Percentiles rank a stretch among this genome's conserved stretches.
Evolutionary conservation across 2,888 invertebrate species (phyloP).

Genomic region (Brachyopa scutellaris): DNA sequence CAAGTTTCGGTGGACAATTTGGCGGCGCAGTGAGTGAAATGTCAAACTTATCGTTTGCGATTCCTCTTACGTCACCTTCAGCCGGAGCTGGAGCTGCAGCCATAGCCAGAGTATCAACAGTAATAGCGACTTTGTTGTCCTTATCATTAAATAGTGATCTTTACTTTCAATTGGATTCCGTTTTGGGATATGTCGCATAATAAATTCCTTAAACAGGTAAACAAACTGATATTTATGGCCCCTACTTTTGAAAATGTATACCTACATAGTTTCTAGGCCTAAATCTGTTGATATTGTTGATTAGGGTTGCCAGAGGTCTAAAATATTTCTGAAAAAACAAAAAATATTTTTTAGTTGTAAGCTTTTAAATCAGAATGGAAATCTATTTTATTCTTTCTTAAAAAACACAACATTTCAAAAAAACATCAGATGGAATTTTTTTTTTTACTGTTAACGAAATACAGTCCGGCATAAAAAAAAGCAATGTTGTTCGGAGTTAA

Average conservation of each 20-base stretch:
- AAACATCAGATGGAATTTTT: too few relatives aligned
- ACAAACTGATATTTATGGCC: too few relatives aligned
- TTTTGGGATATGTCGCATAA: slow-evolving; percentile 74
- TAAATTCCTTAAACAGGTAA: slow-evolving; percentile 73
- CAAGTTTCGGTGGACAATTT: slow-evolving; percentile 66
- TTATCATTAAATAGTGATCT: slow-evolving; percentile 50
- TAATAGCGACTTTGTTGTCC: slow-evolving; percentile 43
- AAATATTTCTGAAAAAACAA: too few relatives aligned
- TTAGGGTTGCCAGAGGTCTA: slow-evolving; percentile 4
- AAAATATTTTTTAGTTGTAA: too few relatives aligned
- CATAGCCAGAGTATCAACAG: slow-evolving; percentile 26
- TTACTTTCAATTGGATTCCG: slow-evolving; percentile 59
- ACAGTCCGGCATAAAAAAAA: too few relatives aligned
- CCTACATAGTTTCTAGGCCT: too few relatives aligned
- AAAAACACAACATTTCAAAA: too few relatives aligned
- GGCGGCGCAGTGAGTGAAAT: slow-evolving; percentile 73
- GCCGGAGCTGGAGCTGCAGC: slow-evolving; percentile 6
- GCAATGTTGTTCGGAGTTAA: too few relatives aligned
- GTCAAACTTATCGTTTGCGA: slow-evolving; percentile 65
- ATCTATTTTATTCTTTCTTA: too few relatives aligned
- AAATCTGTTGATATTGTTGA: background rate
- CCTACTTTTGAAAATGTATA: too few relatives aligned
- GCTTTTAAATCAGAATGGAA: too few relatives aligned
- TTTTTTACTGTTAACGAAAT: too few relatives aligned
- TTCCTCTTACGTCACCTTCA: slow-evolving; percentile 58